Evolutionary conservation across 30 jellyfish, hydroid and myxozoan species (phyloP).

Genomic region (Rhopilema esculentum): DNA sequence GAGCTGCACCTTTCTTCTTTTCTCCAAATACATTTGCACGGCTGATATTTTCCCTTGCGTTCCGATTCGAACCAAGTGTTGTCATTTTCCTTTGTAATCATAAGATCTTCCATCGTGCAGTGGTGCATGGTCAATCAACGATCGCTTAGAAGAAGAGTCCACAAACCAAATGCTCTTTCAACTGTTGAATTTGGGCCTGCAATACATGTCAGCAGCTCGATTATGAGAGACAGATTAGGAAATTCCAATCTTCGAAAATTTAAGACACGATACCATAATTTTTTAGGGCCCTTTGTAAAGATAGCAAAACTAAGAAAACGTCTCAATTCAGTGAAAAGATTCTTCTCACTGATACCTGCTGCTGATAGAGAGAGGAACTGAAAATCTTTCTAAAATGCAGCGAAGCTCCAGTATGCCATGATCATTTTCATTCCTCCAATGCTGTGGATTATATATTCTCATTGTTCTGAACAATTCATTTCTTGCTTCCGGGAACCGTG

Average conservation of each 20-base stretch:
- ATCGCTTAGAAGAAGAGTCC: slow-evolving; percentile 68
- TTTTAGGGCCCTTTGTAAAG: background rate
- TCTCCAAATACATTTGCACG: background rate
- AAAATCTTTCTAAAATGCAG: background rate
- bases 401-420: background rate
- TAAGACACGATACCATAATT: background rate
- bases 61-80: background rate
- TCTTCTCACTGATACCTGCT: background rate
- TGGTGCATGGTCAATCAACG: slow-evolving; percentile 44
- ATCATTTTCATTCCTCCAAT: background rate
- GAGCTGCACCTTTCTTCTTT: too few species aligned
- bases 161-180: slow-evolving; percentile 64
- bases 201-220: slow-evolving; percentile 8
- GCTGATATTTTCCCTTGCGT: background rate
- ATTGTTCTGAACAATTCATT: background rate
- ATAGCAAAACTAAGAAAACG: background rate
- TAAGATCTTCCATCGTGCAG: slow-evolving; percentile 37
- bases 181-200: slow-evolving; percentile 73
- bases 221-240: background rate
- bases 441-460: background rate
- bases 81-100: slow-evolving; percentile 48
- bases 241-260: background rate
- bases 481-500: background rate
- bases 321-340: background rate
- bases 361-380: background rate